Base-by-base conservation (phyloP, 2,113 vertebrate genomes). In the Chionomys nivalis region DNA sequence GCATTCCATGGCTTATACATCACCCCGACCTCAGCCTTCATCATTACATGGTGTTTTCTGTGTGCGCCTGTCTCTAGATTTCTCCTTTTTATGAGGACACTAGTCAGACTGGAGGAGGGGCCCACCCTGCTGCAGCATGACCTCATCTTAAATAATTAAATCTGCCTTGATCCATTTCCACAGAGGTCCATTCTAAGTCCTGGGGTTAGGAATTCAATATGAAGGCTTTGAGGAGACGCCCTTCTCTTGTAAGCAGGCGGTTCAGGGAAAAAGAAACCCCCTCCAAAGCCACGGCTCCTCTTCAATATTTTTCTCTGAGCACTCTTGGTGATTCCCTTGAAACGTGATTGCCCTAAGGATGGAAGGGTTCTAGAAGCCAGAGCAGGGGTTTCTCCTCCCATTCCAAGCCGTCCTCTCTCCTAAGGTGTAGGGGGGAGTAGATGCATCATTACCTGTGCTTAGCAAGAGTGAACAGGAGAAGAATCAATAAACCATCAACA, bases 71-170 rank as follows among this genome's bases (percentile, higher is more conserved):
- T 66, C 28, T 87, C 81, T 66, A 70, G 52, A 63, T 88, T 81
- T 33, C 55, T 31, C 58, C 21, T 24, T 92, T 81, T 49, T 58
- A 55, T 77, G 72, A 94, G 73, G 77, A 91, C 24, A 70, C 31
- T 58, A 58, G 13, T 63, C 47, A 55, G n/a, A 44, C 23, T 61
- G 52, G 91, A 68, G 58, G 42, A 93, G 47, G 47, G 78, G 19
- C 26, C 49, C n/a, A n/a, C 39, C 39, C 55, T 65, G 44, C 14
- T 42, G 36, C 31, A 61, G 10, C 26, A 82, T 61, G 78, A 93
- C 33, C 44, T 90, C 87, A 82, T 92, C 39, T 82, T 65, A 87
- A 91, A 26, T n/a, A 79, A 85, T 68, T n/a, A 88, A 17, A n/a
- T 77, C 61, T 92, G 24, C 8, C 75, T 33, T 73, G 58, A 58